Base-by-base conservation (phyloP, 2,888 invertebrate species). In the Pollenia griseotomentosa region DNA sequence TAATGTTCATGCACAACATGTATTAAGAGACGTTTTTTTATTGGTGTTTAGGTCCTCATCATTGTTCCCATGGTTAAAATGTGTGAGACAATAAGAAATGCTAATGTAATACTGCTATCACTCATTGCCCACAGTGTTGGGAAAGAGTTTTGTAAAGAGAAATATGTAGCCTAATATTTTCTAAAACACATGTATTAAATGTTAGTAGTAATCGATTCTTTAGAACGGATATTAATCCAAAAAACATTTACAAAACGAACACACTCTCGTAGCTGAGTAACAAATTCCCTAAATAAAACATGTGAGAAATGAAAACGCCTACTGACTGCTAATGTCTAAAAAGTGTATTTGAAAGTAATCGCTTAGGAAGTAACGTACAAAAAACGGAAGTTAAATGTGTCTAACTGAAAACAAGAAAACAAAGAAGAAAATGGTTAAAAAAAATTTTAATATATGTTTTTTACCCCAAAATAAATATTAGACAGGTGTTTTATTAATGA, bases 221-320 rank as follows among this genome's bases (percentile, higher is more conserved):
- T 63, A 48, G 57, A 80, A 75, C 80, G 85, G 85, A 85, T 85
- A 85, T 85, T 80, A 85, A 71, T 33, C 70, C 74, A 40, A 51
- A 48, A 53, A 12, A 46, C 46, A 59, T 70, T n/a, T 16, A 40
- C 12, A 40, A 53, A 1, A 51, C 46, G 42, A 23, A 19, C 23
- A 23, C 23, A 23, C 23, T 23, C 14, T 19, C 23, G 12, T 23
- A 48, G 48, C 7, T 44, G 23, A 40, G 12, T 61, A 59, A 40
- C 57, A 48, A 46, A 33, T 40, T 40, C 33, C 11, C 12, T 3
- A 23, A 16, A 57, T 40, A 46, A 70, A 40, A 42, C 55, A 80
- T 55, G 79, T 65, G 44, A 61, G 63, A 77, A 40, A 63, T n/a
- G 9, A 33, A 78, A 68, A 70, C 75, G 80, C 80, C 85, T 80